Conservation (phyloP, 2,113 vertebrate genomes). For the Neodontobutis hainanensis region DNA sequence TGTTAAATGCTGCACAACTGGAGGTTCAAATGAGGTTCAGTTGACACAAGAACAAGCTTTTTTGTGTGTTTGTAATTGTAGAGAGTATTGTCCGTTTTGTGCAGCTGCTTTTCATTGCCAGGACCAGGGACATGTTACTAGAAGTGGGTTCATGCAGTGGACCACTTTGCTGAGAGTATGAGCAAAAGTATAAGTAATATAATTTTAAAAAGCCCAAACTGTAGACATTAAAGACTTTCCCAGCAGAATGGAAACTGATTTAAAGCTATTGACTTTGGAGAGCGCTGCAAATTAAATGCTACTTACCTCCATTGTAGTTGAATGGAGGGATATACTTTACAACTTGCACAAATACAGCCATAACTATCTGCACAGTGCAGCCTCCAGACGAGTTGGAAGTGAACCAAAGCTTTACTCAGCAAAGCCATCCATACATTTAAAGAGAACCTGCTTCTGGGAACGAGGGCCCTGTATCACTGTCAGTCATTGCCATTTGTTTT, state of each 20-base stretch:
- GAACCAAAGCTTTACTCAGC: not conserved
- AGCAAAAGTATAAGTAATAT: constrained; percentile 6
- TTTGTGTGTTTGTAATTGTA: not conserved
- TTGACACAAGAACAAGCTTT: not conserved
- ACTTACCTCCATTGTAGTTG: not conserved
- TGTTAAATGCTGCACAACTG: constrained; percentile 1
- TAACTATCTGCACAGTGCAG: not conserved
- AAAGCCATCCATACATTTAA: constrained; percentile 11
- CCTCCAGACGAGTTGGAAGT: not conserved
- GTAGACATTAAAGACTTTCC: not conserved
- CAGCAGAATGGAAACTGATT: not conserved
- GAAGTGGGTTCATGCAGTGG: constrained; percentile 7
- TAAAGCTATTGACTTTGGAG: constrained; percentile 3
- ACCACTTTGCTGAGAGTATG: constrained; percentile 1
- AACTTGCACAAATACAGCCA: constrained; percentile 1
- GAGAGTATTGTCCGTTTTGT: constrained; percentile 6
- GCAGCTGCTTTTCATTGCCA: constrained; percentile 24
- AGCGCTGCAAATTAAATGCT: not conserved
- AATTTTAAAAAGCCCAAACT: constrained; percentile 3
- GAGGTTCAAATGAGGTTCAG: not conserved
- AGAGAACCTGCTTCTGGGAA: constrained; percentile 18
- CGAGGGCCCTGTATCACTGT: constrained; percentile 46
- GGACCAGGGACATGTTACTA: constrained; percentile 18
- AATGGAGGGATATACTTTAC: not conserved
- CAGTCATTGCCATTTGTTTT: constrained; percentile 68